These are phyloP conservation scores for Drosophila kepulauana DNA, from an alignment of 1,140 invertebrate genomes.

Conservation along the genomic window DNA sequence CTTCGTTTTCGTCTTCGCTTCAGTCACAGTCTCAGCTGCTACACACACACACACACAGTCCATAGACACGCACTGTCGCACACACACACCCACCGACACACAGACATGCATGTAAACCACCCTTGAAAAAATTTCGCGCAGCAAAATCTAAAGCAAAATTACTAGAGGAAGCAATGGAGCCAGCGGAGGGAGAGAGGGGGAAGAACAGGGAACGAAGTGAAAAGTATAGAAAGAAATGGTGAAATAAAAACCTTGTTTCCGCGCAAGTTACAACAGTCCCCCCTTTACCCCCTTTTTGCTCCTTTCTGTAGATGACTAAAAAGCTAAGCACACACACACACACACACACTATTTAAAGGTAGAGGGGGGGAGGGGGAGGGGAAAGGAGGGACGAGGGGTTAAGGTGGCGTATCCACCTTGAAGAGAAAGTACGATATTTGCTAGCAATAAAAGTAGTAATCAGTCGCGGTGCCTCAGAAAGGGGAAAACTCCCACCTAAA, in stretches of 20 bases:
- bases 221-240: constrained; percentile 83
- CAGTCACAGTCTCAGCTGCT: constrained; percentile 39
- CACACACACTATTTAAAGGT: constrained; percentile 25
- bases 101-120: constrained; percentile 58
- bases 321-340: constrained; percentile 73
- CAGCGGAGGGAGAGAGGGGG: neutral
- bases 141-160: constrained; percentile 77
- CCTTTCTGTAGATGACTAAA: constrained; percentile 61
- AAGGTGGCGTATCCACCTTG: constrained; percentile 60
- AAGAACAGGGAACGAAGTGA: constrained; percentile 13
- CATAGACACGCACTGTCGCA: constrained; percentile 36
- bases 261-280: constrained; percentile 74
- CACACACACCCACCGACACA: constrained; percentile 30
- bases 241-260: constrained; percentile 84
- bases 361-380: neutral
- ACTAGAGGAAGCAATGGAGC: constrained; percentile 5
- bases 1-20: constrained; percentile 3
- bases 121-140: constrained; percentile 81
- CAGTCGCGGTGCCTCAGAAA: constrained; percentile 55
- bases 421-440: constrained; percentile 77
- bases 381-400: constrained; percentile 3
- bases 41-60: constrained; percentile 19
- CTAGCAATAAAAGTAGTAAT: constrained; percentile 85
- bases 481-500: constrained; percentile 1
- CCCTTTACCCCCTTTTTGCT: neutral